Evolutionary conservation across 1,140 invertebrate species (phyloP).

Genomic region (Euwallacea fornicatus): DNA sequence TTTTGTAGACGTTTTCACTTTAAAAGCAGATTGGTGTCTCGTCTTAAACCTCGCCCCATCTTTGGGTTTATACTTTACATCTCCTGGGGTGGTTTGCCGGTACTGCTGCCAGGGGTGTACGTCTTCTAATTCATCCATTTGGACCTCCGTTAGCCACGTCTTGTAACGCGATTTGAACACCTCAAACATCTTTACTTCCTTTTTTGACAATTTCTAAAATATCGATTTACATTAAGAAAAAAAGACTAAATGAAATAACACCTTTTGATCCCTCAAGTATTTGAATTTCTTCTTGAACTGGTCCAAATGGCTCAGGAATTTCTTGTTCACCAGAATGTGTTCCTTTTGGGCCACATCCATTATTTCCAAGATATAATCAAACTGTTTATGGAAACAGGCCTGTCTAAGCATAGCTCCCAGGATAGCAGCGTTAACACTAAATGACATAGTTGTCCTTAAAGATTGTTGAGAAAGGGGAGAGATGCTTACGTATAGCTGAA

Average conservation of each 20-base stretch:
- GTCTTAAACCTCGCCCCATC: slow-evolving; percentile 50
- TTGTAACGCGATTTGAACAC: slow-evolving; percentile 55
- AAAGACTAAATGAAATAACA: slow-evolving; percentile 42
- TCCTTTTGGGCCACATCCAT: slow-evolving; percentile 66
- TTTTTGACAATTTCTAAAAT: slow-evolving; percentile 48
- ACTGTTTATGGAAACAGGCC: slow-evolving; percentile 61
- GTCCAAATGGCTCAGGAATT: slow-evolving; percentile 61
- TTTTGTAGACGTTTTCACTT: slow-evolving; percentile 44
- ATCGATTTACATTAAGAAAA: slow-evolving; percentile 5
- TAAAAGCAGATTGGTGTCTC: slow-evolving; percentile 44
- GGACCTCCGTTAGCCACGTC: slow-evolving; percentile 58
- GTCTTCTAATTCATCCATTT: slow-evolving; percentile 57
- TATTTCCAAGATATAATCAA: slow-evolving; percentile 67
- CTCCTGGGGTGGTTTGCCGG: slow-evolving; percentile 40
- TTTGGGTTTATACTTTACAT: slow-evolving; percentile 44
- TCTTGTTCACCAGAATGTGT: slow-evolving; percentile 61
- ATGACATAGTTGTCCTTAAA: slow-evolving; percentile 9
- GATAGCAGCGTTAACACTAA: slow-evolving; percentile 70
- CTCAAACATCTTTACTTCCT: slow-evolving; percentile 51
- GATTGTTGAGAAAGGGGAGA: neutral
- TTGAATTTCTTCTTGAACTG: slow-evolving; percentile 57
- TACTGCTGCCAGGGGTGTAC: slow-evolving; percentile 64
- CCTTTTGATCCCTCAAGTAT: slow-evolving; percentile 55
- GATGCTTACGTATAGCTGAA: slow-evolving; percentile 61
- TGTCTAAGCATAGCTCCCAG: slow-evolving; percentile 68